These are phyloP conservation scores for Saccostrea cuccullata DNA, from an alignment of 1,140 invertebrate species.

Conservation along the genomic window DNA sequence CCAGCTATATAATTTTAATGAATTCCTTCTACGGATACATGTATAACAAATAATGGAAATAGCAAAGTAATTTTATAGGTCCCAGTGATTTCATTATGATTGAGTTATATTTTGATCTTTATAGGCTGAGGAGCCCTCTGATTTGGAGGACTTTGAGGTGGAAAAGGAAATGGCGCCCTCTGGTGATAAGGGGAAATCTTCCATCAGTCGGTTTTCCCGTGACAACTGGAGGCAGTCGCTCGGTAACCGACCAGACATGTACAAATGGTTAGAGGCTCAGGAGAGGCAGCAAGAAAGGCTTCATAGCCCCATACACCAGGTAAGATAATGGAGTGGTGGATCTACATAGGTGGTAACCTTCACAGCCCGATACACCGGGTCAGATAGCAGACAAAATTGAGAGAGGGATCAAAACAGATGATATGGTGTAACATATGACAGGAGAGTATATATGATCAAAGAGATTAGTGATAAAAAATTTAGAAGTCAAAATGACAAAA, in stretches of 20 bases:
- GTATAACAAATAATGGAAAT: no score
- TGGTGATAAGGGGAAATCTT: conserved; percentile 21
- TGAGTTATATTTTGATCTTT: background rate
- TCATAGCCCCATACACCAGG: conserved; percentile 52
- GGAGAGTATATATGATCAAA: background rate
- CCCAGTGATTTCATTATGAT: no score
- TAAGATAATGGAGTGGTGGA: background rate
- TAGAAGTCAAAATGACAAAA: no score
- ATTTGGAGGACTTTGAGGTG: conserved; percentile 44
- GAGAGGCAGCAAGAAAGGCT: conserved; percentile 81
- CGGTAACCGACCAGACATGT: conserved; percentile 82
- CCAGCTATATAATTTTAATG: no score
- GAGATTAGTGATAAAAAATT: background rate
- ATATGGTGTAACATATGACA: background rate
- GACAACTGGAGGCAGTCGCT: conserved; percentile 90
- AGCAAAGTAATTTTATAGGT: no score
- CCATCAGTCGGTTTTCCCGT: conserved; percentile 78
- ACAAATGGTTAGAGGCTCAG: conserved; percentile 90
- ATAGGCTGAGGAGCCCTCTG: conserved; percentile 8
- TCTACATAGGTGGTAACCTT: no score
- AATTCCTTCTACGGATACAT: no score
- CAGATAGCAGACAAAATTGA: no score
- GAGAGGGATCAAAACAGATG: background rate
- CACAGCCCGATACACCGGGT: no score
- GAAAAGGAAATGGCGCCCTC: conserved; percentile 36